Evolutionary conservation across 92 coral and sea anemone genomes (phyloP).

Genomic region (Umimayanthus kanabou): DNA sequence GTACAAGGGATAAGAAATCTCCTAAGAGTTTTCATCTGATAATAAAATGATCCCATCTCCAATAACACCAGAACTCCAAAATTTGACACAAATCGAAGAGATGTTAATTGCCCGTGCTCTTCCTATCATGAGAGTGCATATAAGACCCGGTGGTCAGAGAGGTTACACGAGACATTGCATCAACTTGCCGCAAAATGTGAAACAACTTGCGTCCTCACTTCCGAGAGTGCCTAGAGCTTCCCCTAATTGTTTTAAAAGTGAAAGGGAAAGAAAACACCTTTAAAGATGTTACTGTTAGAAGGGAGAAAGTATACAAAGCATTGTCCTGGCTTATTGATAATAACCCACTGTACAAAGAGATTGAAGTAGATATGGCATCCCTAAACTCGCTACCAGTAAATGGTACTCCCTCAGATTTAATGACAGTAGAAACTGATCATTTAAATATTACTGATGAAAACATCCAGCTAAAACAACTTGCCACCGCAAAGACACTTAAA

Average conservation of each 20-base stretch:
- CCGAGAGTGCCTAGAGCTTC: slow-evolving; percentile 47
- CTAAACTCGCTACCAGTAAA: background rate
- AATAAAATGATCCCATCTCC: slow-evolving; percentile 61
- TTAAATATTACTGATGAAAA: background rate
- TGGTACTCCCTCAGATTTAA: background rate
- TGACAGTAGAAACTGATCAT: background rate
- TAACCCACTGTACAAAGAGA: background rate
- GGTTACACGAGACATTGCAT: slow-evolving; percentile 63
- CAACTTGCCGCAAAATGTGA: slow-evolving; percentile 62
- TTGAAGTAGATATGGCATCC: background rate
- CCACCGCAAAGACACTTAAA: no score
- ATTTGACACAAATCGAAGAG: slow-evolving; percentile 61
- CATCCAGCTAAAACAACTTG: slow-evolving; percentile 47
- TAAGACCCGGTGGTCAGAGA: slow-evolving; percentile 54
- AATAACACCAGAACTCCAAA: slow-evolving; percentile 53
- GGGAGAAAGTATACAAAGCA: background rate
- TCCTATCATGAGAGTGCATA: slow-evolving; percentile 61
- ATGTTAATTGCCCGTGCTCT: slow-evolving; percentile 75
- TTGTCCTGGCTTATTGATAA: background rate
- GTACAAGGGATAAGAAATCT: slow-evolving; percentile 43
- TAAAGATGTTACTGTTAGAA: slow-evolving; percentile 54
- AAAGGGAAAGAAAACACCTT: slow-evolving; percentile 50
- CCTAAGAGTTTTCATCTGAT: slow-evolving; percentile 46
- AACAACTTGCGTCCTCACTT: slow-evolving; percentile 59
- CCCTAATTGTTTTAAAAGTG: slow-evolving; percentile 42